phyloP scores from a whole-genome alignment of 2,113 vertebrate genomes.

The Emydocephalus ijimae region DNA sequence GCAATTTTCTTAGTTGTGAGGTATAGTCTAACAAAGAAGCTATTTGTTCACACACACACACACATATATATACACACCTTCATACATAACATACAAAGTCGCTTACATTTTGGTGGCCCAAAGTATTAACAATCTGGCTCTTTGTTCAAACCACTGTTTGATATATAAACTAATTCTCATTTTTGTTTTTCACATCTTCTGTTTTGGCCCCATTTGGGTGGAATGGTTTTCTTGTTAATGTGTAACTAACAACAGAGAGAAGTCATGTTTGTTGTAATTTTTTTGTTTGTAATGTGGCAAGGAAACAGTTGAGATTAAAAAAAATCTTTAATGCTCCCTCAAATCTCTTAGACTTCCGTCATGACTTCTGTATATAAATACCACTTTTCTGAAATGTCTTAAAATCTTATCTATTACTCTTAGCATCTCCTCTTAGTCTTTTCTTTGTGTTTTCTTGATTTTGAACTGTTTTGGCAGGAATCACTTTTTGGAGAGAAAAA shows the following conservation, averaged over 20 bases:
- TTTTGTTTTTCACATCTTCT: slow-evolving; percentile 67
- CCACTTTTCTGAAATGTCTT: slow-evolving; percentile 51
- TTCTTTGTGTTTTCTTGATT: slow-evolving; percentile 39
- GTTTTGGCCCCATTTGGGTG: slow-evolving; percentile 66
- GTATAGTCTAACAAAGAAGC: slow-evolving; percentile 27
- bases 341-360: slow-evolving; percentile 45
- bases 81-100: background rate
- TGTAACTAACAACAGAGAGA: slow-evolving; percentile 62
- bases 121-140: slow-evolving; percentile 61
- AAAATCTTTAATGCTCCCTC: slow-evolving; percentile 2
- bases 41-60: slow-evolving; percentile 26
- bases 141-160: slow-evolving; percentile 54
- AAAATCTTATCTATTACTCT: slow-evolving; percentile 55
- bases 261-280: slow-evolving; percentile 65
- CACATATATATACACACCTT: background rate
- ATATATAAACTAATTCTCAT: slow-evolving; percentile 64
- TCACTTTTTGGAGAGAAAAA: background rate
- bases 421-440: slow-evolving; percentile 53
- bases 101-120: slow-evolving; percentile 49
- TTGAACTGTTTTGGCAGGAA: slow-evolving; percentile 9
- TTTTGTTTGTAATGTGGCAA: slow-evolving; percentile 63
- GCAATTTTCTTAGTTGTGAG: slow-evolving; percentile 26
- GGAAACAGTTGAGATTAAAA: slow-evolving; percentile 35
- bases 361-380: slow-evolving; percentile 53
- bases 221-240: slow-evolving; percentile 65